Conservation (phyloP, 2,797 vertebrate genomes). For the Parambassis ranga region DNA sequence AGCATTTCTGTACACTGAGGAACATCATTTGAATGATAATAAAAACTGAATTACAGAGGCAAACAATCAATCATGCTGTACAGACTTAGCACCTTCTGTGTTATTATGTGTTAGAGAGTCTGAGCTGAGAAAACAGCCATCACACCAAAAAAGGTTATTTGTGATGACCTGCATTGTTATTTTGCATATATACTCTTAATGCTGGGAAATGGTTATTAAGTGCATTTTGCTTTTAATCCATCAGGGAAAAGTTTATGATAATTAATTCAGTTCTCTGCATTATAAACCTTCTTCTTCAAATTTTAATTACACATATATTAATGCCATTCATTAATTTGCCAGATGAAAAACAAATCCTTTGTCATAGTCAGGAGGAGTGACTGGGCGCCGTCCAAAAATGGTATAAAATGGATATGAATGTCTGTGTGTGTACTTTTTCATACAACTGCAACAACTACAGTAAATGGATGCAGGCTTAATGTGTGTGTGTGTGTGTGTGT, state of each 20-base stretch:
- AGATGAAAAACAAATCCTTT: slow-evolving; percentile 6
- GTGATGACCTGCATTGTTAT: neutral
- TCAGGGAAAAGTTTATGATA: neutral
- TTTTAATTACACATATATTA: neutral
- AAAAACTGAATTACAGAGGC: slow-evolving; percentile 10
- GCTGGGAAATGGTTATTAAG: neutral
- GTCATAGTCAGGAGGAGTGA: neutral
- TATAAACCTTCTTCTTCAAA: neutral
- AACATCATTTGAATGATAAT: slow-evolving; percentile 1
- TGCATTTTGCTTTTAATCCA: neutral
- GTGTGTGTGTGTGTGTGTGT: neutral
- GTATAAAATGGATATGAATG: slow-evolving; percentile 15
- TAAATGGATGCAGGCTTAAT: neutral
- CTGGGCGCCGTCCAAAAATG: neutral
- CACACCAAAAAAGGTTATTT: neutral
- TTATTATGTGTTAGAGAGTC: neutral
- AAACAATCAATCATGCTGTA: slow-evolving; percentile 7
- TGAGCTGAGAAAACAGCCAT: neutral
- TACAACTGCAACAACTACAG: neutral
- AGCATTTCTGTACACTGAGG: neutral
- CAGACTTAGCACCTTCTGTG: slow-evolving; percentile 9
- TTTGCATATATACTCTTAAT: neutral
- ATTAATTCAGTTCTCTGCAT: neutral
- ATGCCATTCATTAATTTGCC: neutral
- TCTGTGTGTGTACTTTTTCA: neutral